Evolutionary conservation across 1,140 invertebrate species (phyloP).

Genomic region (Atopsyche davidsoni): DNA sequence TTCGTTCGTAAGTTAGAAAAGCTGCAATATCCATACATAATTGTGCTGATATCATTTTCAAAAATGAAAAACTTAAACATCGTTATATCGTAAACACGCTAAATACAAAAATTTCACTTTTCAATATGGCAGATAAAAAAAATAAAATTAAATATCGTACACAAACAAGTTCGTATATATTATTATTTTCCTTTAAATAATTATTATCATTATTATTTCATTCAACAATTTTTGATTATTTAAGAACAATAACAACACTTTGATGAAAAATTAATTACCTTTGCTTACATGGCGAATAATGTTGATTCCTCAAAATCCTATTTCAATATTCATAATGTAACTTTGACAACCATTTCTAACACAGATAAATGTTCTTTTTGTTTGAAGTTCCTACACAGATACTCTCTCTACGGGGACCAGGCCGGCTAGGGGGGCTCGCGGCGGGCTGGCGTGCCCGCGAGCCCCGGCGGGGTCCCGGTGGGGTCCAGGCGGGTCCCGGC

Average conservation of each 20-base stretch:
- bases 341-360: constrained; percentile 31
- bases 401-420: constrained; percentile 9
- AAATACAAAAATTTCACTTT: constrained; percentile 27
- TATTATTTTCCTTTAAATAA: constrained; percentile 28
- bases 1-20: not conserved
- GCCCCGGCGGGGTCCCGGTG: no score
- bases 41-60: constrained; percentile 22
- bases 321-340: constrained; percentile 27
- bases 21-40: constrained; percentile 12
- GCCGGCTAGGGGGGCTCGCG: no score
- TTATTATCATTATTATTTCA: constrained; percentile 30
- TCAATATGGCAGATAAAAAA: constrained; percentile 28
- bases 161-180: constrained; percentile 32
- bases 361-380: constrained; percentile 28
- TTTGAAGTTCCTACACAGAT: constrained; percentile 16
- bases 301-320: constrained; percentile 20
- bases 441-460: no score
- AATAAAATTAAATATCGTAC: constrained; percentile 30
- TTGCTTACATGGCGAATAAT: constrained; percentile 8
- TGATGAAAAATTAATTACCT: constrained; percentile 23
- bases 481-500: no score
- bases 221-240: constrained; percentile 30
- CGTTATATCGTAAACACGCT: constrained; percentile 20
- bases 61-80: constrained; percentile 28
- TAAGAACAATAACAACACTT: constrained; percentile 30